Conservation (phyloP, 53 echinoderm and acorn worm genomes). For the Patiria pectinifera region DNA sequence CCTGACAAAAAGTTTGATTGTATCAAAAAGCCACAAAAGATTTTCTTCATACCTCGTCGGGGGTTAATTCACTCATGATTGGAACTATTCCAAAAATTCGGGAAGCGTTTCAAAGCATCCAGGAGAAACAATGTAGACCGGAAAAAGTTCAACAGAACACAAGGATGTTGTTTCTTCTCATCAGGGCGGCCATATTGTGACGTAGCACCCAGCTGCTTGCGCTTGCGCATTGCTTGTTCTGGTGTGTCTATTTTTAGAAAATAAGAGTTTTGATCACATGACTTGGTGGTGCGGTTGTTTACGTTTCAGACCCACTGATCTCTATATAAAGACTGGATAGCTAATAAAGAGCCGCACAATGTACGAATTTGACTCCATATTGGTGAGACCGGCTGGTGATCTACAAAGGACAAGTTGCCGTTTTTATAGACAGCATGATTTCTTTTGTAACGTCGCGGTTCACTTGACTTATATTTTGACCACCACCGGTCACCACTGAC, state of each 20-base stretch:
- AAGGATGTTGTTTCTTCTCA: slow-evolving; percentile 15
- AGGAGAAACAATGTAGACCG: neutral
- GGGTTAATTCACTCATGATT: slow-evolving; percentile 85
- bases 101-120: neutral
- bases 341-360: no score
- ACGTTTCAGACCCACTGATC: neutral
- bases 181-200: slow-evolving; percentile 55
- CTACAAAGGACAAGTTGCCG: no score
- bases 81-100: neutral
- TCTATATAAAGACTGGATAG: no score
- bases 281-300: neutral
- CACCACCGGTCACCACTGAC: no score
- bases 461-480: no score
- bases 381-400: no score
- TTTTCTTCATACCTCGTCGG: slow-evolving; percentile 75
- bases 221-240: slow-evolving; percentile 8
- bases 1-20: neutral
- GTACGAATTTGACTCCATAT: no score
- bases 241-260: slow-evolving; percentile 31
- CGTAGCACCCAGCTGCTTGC: neutral
- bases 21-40: neutral
- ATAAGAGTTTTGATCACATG: slow-evolving; percentile 31
- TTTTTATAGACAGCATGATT: no score
- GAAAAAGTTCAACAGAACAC: slow-evolving; percentile 26
- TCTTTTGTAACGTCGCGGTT: no score